phyloP scores from a whole-genome alignment of 2,797 vertebrate species.

The Serranus cabrilla region DNA sequence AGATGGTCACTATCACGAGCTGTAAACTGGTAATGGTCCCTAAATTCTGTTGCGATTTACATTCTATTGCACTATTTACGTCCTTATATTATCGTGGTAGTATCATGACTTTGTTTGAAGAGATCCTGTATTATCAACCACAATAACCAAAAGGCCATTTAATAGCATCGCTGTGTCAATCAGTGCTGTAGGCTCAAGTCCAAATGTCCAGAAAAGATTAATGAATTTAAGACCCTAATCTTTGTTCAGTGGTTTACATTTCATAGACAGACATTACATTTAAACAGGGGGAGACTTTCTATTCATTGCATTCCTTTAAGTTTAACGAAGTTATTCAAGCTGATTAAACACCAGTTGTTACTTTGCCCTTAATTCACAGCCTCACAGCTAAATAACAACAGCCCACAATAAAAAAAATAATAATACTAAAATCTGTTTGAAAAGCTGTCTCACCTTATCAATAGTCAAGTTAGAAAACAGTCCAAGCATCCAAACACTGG shows the following conservation, averaged over 20 bases:
- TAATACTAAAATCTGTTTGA: no score
- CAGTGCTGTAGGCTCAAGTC: no score
- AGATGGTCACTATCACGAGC: neutral
- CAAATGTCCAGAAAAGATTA: no score
- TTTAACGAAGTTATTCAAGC: no score
- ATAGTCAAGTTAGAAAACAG: constrained; percentile 43
- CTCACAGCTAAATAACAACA: neutral
- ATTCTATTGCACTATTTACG: no score
- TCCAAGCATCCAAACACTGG: constrained; percentile 34
- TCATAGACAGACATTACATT: no score
- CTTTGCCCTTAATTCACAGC: neutral
- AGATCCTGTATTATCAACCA: neutral
- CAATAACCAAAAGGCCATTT: neutral
- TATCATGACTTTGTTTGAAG: neutral
- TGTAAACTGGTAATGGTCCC: neutral
- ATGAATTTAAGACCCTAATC: neutral
- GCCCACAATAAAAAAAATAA: no score
- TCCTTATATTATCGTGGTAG: no score
- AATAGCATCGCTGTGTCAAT: neutral
- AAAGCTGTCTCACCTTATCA: constrained; percentile 67
- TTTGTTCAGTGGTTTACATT: neutral
- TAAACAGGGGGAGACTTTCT: no score
- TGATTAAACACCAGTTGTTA: no score
- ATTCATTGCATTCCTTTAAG: no score
- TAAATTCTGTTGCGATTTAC: no score